Conservation (phyloP, 2,888 invertebrate species). For the Amblyjoppa fuscipennis region DNA sequence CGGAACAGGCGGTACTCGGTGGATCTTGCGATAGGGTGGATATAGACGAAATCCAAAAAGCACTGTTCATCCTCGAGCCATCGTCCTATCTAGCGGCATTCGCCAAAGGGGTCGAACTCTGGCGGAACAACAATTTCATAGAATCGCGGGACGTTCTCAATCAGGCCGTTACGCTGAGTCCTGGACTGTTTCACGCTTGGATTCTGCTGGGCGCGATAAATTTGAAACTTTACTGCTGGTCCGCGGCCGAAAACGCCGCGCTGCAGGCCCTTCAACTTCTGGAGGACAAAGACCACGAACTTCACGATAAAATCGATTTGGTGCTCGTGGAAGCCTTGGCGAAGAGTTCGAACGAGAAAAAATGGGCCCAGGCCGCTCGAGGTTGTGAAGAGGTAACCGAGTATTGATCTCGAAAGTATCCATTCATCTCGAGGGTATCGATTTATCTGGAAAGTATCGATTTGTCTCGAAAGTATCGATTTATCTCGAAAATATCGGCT, state of each 20-base stretch:
- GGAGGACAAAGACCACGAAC: conserved; percentile 76
- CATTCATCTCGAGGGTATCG: background rate
- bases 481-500: background rate
- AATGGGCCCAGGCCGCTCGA: conserved; percentile 84
- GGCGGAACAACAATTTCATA: conserved; percentile 86
- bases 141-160: conserved; percentile 87
- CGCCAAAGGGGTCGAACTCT: conserved; percentile 87
- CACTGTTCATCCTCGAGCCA: conserved; percentile 87
- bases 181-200: conserved; percentile 85
- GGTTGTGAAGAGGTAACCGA: conserved; percentile 82
- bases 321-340: conserved; percentile 84
- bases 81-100: conserved; percentile 88
- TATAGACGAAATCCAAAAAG: conserved; percentile 86
- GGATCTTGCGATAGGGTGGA: conserved; percentile 78
- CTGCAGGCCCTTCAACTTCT: conserved; percentile 82
- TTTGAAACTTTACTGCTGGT: conserved; percentile 86
- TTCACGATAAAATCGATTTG: conserved; percentile 78
- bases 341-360: conserved; percentile 85
- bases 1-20: conserved; percentile 83
- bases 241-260: conserved; percentile 85
- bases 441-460: background rate
- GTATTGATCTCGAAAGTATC: background rate
- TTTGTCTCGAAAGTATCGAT: background rate
- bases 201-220: conserved; percentile 86
- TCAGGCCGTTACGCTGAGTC: conserved; percentile 83